Conservation (phyloP, 2,113 vertebrate genomes). For the Upupa epops region DNA sequence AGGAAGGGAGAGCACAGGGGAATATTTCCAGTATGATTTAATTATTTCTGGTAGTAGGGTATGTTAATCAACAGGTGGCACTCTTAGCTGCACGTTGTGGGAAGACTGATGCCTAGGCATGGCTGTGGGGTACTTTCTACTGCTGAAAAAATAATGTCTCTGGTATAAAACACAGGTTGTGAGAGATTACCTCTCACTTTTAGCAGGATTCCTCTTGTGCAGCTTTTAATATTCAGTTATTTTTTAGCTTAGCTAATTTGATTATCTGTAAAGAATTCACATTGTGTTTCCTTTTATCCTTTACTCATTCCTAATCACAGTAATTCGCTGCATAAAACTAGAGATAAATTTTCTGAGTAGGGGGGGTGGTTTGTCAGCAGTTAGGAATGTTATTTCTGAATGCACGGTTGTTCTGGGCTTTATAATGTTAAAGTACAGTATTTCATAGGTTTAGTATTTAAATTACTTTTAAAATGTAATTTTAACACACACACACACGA, state of each 20-base stretch:
- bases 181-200: background rate
- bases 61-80: conserved; percentile 47
- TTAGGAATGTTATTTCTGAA: background rate
- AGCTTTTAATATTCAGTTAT: background rate
- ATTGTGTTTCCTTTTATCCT: background rate
- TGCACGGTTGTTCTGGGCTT: background rate
- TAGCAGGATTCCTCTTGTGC: background rate
- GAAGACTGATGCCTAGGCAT: background rate
- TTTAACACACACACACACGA: background rate
- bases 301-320: background rate
- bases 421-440: background rate
- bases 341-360: background rate
- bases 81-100: conserved; percentile 19
- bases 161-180: background rate
- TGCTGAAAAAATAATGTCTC: background rate
- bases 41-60: background rate
- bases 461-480: background rate
- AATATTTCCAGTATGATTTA: background rate
- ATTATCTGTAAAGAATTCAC: background rate
- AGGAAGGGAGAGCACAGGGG: background rate
- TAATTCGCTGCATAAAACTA: background rate
- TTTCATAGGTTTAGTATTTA: background rate
- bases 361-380: background rate
- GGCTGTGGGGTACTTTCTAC: background rate
- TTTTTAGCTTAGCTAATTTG: background rate